phyloP scores from a whole-genome alignment of 2,888 invertebrate species.

The Nemotelus pantherinus region DNA sequence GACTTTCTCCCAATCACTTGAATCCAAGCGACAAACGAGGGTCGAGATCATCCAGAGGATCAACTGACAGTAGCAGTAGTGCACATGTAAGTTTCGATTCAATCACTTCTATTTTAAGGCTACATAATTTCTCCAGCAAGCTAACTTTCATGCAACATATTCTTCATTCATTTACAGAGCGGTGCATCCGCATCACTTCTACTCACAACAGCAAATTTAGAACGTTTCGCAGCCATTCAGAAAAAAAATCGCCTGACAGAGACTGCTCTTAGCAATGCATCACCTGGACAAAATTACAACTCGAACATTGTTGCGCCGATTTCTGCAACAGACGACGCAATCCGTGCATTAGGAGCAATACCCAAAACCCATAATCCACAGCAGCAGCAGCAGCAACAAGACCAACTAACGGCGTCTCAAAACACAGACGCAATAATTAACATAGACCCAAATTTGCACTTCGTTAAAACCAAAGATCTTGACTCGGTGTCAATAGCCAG shows the following conservation, averaged over 20 bases:
- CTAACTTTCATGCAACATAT: neutral
- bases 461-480: slow-evolving; percentile 66
- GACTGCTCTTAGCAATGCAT: slow-evolving; percentile 6
- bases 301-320: slow-evolving; percentile 37
- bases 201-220: slow-evolving; percentile 80
- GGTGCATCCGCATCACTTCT: slow-evolving; percentile 82
- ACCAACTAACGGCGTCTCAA: slow-evolving; percentile 48
- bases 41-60: slow-evolving; percentile 74
- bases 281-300: slow-evolving; percentile 43
- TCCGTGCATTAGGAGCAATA: slow-evolving; percentile 10
- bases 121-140: neutral
- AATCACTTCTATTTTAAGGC: neutral
- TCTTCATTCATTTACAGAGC: slow-evolving; percentile 68
- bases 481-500: slow-evolving; percentile 82
- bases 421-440: slow-evolving; percentile 57
- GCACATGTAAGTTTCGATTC: slow-evolving; percentile 74
- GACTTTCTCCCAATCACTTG: neutral
- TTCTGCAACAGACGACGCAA: slow-evolving; percentile 30
- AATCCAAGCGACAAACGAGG: slow-evolving; percentile 61
- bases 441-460: slow-evolving; percentile 62
- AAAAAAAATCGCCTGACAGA: slow-evolving; percentile 55
- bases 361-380: neutral
- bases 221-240: slow-evolving; percentile 68
- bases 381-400: slow-evolving; percentile 27
- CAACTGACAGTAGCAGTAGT: slow-evolving; percentile 78